Base-by-base conservation (phyloP, 2,888 invertebrate species). In the Opisthograptis luteolata region DNA sequence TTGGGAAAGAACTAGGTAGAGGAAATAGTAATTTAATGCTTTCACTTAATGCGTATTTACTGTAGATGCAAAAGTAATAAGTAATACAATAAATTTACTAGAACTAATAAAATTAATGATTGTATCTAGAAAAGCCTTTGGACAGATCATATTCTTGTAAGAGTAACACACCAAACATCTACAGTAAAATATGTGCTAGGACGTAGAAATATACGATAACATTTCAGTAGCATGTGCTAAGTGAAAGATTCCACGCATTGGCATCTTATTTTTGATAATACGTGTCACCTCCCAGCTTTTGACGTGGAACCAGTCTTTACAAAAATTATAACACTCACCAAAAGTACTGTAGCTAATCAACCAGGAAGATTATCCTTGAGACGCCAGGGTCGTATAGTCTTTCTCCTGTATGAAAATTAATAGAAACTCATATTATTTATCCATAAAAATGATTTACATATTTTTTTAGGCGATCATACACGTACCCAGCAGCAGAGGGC, bases 271-370 rank as follows among this genome's bases (percentile, higher is more conserved):
- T 81, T 76, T 80, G 83, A 80, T 88, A 87, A 87, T 89, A 90
- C 90, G 90, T 90, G 90, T 90, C 90, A 90, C 88, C 87, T 84
- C 83, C n/a, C 82, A 87, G 83, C 87, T 86, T 88, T 89, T 90
- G 90, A 90, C 90, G 90, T 90, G 89, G 89, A 88, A 88, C 83
- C 76, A 69, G 81, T 79, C 73, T 68, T 64, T 64, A 69, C 66
- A 78, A 75, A 81, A 79, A 81, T 70, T 68, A 74, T 65, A 73
- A 73, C 67, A 84, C 86, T 81, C 68, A 90, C 89, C 87, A 68
- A 78, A 79, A 71, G 89, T 90, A 90, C 89, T 80, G 89, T 82
- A 90, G 87, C 86, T 65, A 82, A 88, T 88, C 89, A 80, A 86
- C 68, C 88, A 79, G 79, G 74, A 79, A 72, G 72, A 68, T 80